Conservation (phyloP, 2,113 vertebrate species). For the Pseudopodoces humilis region DNA sequence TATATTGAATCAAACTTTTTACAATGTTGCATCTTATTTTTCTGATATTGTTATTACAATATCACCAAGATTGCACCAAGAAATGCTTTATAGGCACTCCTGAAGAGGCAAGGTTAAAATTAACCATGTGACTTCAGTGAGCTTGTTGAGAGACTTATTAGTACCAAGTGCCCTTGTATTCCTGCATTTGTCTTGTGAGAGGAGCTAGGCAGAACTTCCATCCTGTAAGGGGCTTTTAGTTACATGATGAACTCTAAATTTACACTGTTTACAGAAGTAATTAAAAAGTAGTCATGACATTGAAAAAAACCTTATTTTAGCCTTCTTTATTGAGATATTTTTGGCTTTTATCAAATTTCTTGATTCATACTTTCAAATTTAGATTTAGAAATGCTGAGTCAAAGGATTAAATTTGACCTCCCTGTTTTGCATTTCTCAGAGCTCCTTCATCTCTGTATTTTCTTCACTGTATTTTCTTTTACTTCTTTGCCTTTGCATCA, state of each 20-base stretch:
- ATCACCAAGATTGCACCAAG: neutral
- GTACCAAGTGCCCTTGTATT: neutral
- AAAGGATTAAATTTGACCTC: neutral
- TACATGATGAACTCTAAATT: neutral
- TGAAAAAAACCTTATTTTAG: neutral
- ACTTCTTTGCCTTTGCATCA: neutral
- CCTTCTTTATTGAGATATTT: neutral
- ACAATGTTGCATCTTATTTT: neutral
- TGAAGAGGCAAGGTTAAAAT: neutral
- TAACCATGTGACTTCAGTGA: neutral
- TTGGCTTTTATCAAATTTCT: neutral
- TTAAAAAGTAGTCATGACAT: neutral
- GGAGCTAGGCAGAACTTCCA: neutral
- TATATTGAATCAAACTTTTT: neutral
- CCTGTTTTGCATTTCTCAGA: neutral
- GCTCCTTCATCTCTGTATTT: neutral
- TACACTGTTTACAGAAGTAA: neutral
- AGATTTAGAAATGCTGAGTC: neutral
- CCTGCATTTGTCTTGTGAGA: neutral
- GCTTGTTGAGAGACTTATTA: neutral
- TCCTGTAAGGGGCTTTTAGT: neutral
- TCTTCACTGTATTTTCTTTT: neutral
- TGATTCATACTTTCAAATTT: neutral
- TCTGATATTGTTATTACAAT: neutral
- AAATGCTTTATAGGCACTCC: neutral